Percentiles rank a stretch among this genome's conserved stretches.
Evolutionary conservation across 2,888 invertebrate genomes (phyloP).

Genomic region (Drosophila cracens): DNA sequence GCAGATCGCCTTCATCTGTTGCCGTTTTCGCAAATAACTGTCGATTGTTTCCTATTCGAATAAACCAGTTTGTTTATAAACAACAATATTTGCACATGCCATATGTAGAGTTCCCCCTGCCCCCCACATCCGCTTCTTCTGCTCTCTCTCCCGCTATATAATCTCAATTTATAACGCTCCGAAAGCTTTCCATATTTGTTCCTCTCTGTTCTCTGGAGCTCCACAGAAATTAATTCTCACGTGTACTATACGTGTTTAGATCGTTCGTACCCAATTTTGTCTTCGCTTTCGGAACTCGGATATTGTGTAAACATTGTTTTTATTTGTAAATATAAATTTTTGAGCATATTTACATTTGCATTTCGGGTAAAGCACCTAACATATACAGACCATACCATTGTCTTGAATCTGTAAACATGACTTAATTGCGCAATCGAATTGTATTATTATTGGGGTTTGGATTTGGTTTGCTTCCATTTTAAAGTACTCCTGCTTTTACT

Average conservation of each 20-base stretch:
- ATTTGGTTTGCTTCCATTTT: neutral
- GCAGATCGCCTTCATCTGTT: constrained; percentile 23
- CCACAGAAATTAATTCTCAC: neutral
- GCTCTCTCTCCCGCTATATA: neutral
- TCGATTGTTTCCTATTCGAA: constrained; percentile 54
- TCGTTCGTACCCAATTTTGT: neutral
- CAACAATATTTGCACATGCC: constrained; percentile 47
- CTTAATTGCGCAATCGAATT: neutral
- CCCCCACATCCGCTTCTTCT: neutral
- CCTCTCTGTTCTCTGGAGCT: neutral
- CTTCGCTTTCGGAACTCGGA: neutral
- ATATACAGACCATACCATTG: constrained; percentile 1
- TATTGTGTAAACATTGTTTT: constrained; percentile 23
- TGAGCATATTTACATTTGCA: constrained; percentile 17
- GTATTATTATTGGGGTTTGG: constrained; percentile 3
- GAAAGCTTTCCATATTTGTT: constrained; percentile 9
- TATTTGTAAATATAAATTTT: constrained; percentile 20
- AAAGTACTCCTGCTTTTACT: constrained; percentile 2
- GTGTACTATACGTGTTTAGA: neutral
- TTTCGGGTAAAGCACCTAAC: constrained; percentile 45
- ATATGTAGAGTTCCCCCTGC: neutral
- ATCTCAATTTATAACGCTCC: neutral
- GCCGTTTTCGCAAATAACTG: constrained; percentile 34
- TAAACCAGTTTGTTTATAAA: constrained; percentile 66
- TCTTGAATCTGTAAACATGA: constrained; percentile 25